These are phyloP conservation scores for Ceratina calcarata DNA, from an alignment of 1,140 invertebrate genomes.

Conservation along the genomic window DNA sequence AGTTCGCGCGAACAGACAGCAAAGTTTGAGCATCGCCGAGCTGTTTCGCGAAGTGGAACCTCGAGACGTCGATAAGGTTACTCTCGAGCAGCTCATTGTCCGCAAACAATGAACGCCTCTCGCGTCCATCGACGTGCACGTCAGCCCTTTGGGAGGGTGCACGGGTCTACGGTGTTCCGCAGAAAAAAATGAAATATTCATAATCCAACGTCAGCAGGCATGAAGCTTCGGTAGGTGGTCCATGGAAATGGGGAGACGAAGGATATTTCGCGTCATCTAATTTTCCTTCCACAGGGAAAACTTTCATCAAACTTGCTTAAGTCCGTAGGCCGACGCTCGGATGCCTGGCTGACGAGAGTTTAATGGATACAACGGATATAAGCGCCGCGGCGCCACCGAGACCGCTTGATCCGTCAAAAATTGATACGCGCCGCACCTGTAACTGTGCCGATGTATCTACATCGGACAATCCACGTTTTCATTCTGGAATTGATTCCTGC, in stretches of 20 bases:
- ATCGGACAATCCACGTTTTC: not conserved
- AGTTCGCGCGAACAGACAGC: too few relatives aligned
- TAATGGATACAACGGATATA: slow-evolving; percentile 59
- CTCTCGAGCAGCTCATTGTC: not conserved
- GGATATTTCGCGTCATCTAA: slow-evolving; percentile 45
- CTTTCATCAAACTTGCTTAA: slow-evolving; percentile 55
- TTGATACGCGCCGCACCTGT: slow-evolving; percentile 44
- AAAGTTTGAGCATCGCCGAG: not conserved
- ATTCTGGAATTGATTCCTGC: slow-evolving; percentile 1
- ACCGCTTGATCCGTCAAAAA: slow-evolving; percentile 47
- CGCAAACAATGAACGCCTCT: not conserved
- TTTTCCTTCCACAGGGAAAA: slow-evolving; percentile 48
- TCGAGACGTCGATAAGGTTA: not conserved
- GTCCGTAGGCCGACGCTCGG: slow-evolving; percentile 30
- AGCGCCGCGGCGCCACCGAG: slow-evolving; percentile 12
- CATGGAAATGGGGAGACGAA: too few relatives aligned
- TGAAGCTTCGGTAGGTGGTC: not conserved
- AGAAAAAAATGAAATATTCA: slow-evolving; percentile 45
- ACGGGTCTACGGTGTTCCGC: not conserved
- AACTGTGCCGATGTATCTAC: slow-evolving; percentile 4
- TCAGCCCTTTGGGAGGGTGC: too few relatives aligned
- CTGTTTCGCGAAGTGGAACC: not conserved
- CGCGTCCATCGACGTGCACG: not conserved
- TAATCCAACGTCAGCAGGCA: slow-evolving; percentile 33
- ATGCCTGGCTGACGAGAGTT: slow-evolving; percentile 53